Evolutionary conservation across 1,140 invertebrate species (phyloP), one percentile per base, ranked within the genome.

Genomic region (Orius insidiosus): DNA sequence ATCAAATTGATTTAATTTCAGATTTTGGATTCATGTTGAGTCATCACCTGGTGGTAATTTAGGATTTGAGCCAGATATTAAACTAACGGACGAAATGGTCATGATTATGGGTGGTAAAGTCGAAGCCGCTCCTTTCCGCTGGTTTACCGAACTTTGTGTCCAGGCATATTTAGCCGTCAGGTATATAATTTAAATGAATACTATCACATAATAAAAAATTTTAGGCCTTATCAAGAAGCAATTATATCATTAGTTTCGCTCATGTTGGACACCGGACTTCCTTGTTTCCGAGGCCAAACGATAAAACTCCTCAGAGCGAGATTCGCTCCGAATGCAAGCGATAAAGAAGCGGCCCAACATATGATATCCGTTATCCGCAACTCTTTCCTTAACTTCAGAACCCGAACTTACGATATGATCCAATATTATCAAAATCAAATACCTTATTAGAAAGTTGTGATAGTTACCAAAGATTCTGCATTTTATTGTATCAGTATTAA

Each of bases 11-110:
- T 24, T 54, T 46, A 46, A 54, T 66, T 68, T 16, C 58, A 86
- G 95, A 99, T 70, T 99, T 99, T 70, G 96, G 96, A 3, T 99
- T 99, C 60, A 97, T 99, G 93, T 99, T 67, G 96, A 98, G 60
- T 97, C 89, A 45, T 97, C 92, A 0, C 96, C 96, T 0, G 96
- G 96, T 39, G 94, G 94, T 1, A 99, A 99, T 67, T 69, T 98
- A 18, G 92, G 95, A 38, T 99, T 98, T 66, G 96, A 99, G 63
- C 94, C 96, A 0, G 93, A 99, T 60, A 97, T 99, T 55, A 99
- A 99, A 60, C 67, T 99, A 10, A 98, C 94, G 0, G 88, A 96
- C 61, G 96, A 99, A 66, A 98, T 99, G 95, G 86, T 98, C 9
- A 85, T 92, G 72, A 88, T 99, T 11, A 98, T 99, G 96, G 96